Percentiles rank a stretch among this genome's conserved stretches.
Evolutionary conservation across 2,113 vertebrate genomes (phyloP).

Genomic region (Malurus alboscapulatus): DNA sequence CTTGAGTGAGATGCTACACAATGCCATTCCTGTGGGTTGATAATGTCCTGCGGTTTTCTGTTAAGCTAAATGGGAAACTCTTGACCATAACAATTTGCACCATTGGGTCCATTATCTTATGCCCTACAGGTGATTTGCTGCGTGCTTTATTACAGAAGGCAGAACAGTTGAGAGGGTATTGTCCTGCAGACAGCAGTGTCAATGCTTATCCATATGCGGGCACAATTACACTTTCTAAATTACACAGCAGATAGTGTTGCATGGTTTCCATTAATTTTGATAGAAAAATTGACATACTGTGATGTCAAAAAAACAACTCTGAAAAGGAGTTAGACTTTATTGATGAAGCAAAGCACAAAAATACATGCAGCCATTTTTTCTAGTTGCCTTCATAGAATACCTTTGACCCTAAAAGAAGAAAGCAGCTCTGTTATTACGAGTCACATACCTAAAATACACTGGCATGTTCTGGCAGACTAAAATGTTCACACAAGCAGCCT

Average conservation of each 20-base stretch:
- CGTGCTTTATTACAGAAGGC: not conserved
- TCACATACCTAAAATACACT: not conserved
- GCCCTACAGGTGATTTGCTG: slow-evolving; percentile 34
- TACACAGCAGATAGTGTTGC: not conserved
- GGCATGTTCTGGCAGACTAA: not conserved
- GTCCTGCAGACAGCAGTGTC: not conserved
- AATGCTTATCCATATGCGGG: not conserved
- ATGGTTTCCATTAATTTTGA: not conserved
- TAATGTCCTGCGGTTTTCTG: slow-evolving; percentile 32
- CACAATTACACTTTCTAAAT: not conserved
- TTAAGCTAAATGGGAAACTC: slow-evolving; percentile 44
- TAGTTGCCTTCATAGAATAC: not conserved
- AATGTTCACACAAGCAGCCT: not conserved
- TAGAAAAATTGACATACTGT: not conserved
- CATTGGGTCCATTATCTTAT: slow-evolving; percentile 25
- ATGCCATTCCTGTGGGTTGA: not conserved
- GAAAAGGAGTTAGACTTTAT: not conserved
- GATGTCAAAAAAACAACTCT: not conserved
- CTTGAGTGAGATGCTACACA: not conserved
- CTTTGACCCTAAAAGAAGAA: not conserved
- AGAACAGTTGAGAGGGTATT: not conserved
- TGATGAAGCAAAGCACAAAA: not conserved
- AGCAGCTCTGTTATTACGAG: not conserved
- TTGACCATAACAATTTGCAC: slow-evolving; percentile 36
- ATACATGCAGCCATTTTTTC: not conserved